Conservation (phyloP, 92 coral and sea anemone genomes). For the Palythoa heliodiscus region DNA sequence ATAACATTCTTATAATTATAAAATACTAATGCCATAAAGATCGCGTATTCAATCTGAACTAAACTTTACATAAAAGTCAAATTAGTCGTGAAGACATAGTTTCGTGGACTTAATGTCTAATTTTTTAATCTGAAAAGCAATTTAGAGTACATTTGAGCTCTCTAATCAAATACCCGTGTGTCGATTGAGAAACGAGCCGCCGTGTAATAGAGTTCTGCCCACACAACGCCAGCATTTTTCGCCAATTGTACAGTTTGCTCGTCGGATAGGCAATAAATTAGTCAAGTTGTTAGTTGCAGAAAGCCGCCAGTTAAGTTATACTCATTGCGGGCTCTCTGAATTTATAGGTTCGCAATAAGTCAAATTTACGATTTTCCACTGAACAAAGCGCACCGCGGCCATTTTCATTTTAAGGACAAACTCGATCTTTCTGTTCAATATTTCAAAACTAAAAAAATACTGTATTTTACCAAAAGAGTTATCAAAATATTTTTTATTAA, state of each 20-base stretch:
- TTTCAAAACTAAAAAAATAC: background rate
- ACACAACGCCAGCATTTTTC: conserved; percentile 6
- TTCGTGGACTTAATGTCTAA: background rate
- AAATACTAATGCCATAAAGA: background rate
- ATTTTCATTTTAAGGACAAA: conserved; percentile 1
- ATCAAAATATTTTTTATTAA: background rate
- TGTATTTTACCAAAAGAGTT: background rate
- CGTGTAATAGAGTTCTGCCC: conserved; percentile 20
- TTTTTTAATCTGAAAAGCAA: conserved; percentile 26
- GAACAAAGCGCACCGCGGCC: conserved; percentile 24
- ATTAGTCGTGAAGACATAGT: conserved; percentile 1
- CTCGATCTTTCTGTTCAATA: background rate
- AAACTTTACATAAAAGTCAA: conserved; percentile 26
- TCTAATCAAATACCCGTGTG: conserved; percentile 16
- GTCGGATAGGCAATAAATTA: conserved; percentile 34
- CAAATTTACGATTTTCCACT: background rate
- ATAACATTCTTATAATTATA: background rate
- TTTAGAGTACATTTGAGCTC: conserved; percentile 15
- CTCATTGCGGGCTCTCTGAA: conserved; percentile 27
- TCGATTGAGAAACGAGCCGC: conserved; percentile 30
- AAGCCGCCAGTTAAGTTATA: conserved; percentile 19
- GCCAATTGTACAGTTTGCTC: conserved; percentile 36
- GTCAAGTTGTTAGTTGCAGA: conserved; percentile 13
- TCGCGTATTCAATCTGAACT: background rate
- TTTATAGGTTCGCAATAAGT: background rate